Evolutionary conservation across 2,888 invertebrate species (phyloP).

Genomic region (Sturmia bella): DNA sequence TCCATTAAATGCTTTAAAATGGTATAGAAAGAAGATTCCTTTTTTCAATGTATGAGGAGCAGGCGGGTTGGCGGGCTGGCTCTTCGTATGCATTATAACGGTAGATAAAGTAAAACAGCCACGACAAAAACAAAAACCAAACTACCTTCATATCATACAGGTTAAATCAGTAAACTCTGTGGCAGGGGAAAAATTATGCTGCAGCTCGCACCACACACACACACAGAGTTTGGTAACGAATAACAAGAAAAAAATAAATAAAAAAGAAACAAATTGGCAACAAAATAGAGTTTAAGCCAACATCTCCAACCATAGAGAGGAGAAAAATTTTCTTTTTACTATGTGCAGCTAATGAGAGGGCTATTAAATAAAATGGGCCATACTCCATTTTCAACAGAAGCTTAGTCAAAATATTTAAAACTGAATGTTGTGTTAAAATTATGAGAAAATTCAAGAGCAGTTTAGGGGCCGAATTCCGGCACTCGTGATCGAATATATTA

Average conservation of each 20-base stretch:
- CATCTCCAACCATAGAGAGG: constrained; percentile 17
- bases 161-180: constrained; percentile 55
- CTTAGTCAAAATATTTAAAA: too few relatives aligned
- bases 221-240: background rate
- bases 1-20: constrained; percentile 24
- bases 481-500: too few relatives aligned
- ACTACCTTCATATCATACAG: constrained; percentile 67
- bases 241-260: background rate
- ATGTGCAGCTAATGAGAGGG: too few relatives aligned
- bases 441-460: too few relatives aligned
- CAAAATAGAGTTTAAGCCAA: background rate
- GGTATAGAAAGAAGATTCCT: constrained; percentile 63
- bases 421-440: too few relatives aligned
- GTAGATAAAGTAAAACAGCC: constrained; percentile 56
- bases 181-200: constrained; percentile 6
- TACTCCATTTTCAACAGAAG: background rate
- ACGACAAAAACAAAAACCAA: constrained; percentile 47
- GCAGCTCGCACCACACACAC: constrained; percentile 29
- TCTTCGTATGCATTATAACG: constrained; percentile 53
- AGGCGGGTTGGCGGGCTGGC: constrained; percentile 20
- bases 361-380: too few relatives aligned
- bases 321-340: too few relatives aligned
- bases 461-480: too few relatives aligned
- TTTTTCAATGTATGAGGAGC: constrained; percentile 13
- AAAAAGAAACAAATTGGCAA: background rate